Evolutionary conservation across 2,113 vertebrate species (phyloP).

Genomic region (Dipodomys stephensi): DNA sequence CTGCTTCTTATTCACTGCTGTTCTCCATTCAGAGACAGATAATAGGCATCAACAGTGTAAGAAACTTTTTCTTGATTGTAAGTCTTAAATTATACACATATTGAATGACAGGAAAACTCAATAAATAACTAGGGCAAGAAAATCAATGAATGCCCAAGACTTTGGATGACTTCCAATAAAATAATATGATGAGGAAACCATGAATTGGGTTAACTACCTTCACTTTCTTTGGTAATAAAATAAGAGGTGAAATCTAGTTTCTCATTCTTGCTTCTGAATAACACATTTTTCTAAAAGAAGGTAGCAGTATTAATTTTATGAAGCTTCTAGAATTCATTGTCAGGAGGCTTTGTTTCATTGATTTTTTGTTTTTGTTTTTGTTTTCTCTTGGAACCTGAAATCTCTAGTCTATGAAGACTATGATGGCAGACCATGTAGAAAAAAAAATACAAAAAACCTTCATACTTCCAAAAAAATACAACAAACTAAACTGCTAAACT

Average conservation of each 20-base stretch:
- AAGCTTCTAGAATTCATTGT: background rate
- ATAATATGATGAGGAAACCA: background rate
- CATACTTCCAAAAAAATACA: background rate
- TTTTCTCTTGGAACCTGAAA: background rate
- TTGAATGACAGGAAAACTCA: background rate
- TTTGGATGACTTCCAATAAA: background rate
- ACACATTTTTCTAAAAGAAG: background rate
- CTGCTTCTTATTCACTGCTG: background rate
- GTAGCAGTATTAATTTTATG: background rate
- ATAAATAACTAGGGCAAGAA: background rate
- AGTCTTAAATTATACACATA: background rate
- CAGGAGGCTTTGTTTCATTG: background rate
- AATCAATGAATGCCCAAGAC: background rate
- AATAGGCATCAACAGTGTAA: background rate
- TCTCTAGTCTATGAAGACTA: background rate
- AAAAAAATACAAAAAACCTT: background rate
- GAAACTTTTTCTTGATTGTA: background rate
- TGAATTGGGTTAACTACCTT: background rate
- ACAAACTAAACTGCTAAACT: rapidly evolving
- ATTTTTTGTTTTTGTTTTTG: background rate
- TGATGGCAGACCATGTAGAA: background rate
- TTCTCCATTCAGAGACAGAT: background rate
- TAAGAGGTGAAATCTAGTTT: background rate
- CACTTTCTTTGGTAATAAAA: background rate
- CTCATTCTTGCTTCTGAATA: background rate